A percentile compares a stretch with the other conserved stretches of the same genome.
Evolutionary conservation across 2,888 invertebrate species (phyloP).

Genomic region (Biston stratarius): DNA sequence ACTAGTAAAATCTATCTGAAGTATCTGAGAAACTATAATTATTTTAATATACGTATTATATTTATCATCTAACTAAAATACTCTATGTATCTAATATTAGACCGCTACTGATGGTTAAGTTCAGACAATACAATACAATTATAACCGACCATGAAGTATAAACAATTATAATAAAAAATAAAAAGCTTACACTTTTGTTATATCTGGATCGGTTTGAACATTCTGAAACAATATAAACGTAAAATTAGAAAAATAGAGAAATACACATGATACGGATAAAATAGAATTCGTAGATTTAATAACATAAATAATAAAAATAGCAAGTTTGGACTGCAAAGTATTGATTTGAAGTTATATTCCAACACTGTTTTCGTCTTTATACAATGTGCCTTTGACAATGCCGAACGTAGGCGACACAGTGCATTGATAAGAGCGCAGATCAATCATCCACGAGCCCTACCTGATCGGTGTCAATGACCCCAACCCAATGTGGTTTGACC

Average conservation of each 20-base stretch:
- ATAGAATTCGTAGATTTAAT: not conserved
- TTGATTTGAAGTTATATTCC: conserved; percentile 58
- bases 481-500: conserved; percentile 70
- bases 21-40: no score
- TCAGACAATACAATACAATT: no score
- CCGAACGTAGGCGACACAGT: conserved; percentile 83
- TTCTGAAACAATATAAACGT: conserved; percentile 70
- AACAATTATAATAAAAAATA: conserved; percentile 3
- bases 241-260: conserved; percentile 19
- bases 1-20: no score
- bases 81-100: no score
- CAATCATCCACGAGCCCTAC: conserved; percentile 83
- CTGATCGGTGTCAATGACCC: conserved; percentile 82
- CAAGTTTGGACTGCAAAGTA: conserved; percentile 13
- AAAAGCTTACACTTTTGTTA: conserved; percentile 70
- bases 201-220: conserved; percentile 60
- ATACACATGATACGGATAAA: not conserved
- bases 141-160: no score
- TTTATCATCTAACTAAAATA: no score
- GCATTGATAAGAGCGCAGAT: conserved; percentile 82
- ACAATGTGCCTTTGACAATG: conserved; percentile 83
- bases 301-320: not conserved
- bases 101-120: no score
- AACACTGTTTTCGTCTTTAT: conserved; percentile 67
- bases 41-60: no score